Percentiles rank a stretch among this genome's conserved stretches.
Evolutionary conservation across 2,797 vertebrate species (phyloP).

Genomic region (Nyctalus aviator): DNA sequence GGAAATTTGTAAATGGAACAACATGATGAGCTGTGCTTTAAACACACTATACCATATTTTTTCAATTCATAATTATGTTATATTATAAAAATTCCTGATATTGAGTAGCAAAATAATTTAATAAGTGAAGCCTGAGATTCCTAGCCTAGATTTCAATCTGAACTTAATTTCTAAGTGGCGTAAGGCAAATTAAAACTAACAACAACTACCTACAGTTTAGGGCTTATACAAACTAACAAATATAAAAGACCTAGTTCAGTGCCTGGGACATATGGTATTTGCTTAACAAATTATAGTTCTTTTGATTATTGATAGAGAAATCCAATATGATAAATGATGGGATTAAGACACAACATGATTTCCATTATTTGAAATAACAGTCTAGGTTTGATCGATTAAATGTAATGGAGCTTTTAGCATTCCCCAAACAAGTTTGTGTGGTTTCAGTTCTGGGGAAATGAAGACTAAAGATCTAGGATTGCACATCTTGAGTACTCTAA

Average conservation of each 20-base stretch:
- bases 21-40: not conserved
- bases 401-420: not conserved
- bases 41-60: not conserved
- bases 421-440: not conserved
- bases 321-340: not conserved
- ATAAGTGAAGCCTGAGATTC: not conserved
- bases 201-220: not conserved
- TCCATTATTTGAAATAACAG: constrained; percentile 1
- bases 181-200: not conserved
- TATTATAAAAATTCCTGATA: not conserved
- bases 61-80: constrained; percentile 14
- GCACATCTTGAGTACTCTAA: not conserved
- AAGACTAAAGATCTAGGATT: not conserved
- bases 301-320: not conserved
- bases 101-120: not conserved
- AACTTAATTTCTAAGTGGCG: not conserved
- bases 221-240: not conserved
- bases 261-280: not conserved
- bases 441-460: not conserved
- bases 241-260: not conserved
- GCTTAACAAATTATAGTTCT: not conserved
- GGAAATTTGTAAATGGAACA: not conserved
- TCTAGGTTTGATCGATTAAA: not conserved
- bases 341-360: constrained; percentile 6
- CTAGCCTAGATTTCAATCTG: not conserved